Conservation (phyloP, 2,113 vertebrate genomes). For the Leptodactylus fuscus region DNA sequence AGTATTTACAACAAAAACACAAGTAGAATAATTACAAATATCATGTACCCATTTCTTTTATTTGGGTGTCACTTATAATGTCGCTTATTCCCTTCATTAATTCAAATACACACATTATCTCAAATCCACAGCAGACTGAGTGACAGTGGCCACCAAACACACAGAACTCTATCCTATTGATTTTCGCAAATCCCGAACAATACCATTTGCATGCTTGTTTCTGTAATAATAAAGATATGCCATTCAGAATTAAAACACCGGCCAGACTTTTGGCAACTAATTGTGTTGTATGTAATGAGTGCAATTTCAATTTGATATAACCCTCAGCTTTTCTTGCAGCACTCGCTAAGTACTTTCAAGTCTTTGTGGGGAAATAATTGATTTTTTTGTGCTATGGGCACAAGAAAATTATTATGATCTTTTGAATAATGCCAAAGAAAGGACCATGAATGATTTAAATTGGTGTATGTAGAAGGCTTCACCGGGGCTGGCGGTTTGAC, state of each 20-base stretch:
- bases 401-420: conserved; percentile 99
- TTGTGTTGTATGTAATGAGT: conserved; percentile 99
- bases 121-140: conserved; percentile 98
- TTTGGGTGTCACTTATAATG: conserved; percentile 99
- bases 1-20: conserved; percentile 99
- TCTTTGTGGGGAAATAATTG: conserved; percentile 99
- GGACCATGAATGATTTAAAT: conserved; percentile 99
- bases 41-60: conserved; percentile 99
- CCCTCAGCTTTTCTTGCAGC: conserved; percentile 99
- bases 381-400: conserved; percentile 99
- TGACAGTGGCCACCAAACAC: conserved; percentile 99
- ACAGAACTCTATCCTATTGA: conserved; percentile 99
- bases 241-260: conserved; percentile 99
- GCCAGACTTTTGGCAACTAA: conserved; percentile 99
- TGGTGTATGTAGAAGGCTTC: conserved; percentile 98
- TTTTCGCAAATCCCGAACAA: conserved; percentile 99
- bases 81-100: conserved; percentile 97
- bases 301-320: conserved; percentile 99
- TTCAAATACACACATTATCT: conserved; percentile 99
- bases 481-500: conserved; percentile 90
- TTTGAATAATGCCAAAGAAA: conserved; percentile 99
- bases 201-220: conserved; percentile 99
- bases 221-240: conserved; percentile 99
- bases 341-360: conserved; percentile 99
- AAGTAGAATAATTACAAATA: conserved; percentile 99